Conservation (phyloP, 2,797 vertebrate genomes). For the Trachops cirrhosus region DNA sequence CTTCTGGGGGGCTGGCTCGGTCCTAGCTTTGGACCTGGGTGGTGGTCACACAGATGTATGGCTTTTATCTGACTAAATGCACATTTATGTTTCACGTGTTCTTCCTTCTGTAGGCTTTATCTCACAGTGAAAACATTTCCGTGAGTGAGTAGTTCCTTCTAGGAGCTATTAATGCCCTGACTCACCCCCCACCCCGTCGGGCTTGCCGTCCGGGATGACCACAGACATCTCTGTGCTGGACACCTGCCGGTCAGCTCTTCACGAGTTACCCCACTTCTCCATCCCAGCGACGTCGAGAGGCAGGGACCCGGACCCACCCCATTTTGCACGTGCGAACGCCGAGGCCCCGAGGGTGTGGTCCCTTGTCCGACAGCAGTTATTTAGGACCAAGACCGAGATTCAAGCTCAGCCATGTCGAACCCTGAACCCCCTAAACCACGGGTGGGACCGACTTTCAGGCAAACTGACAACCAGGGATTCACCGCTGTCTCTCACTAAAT, state of each 20-base stretch:
- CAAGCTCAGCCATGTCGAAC: accelerated
- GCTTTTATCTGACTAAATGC: not conserved
- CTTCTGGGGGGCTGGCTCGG: accelerated
- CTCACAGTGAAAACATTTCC: no score
- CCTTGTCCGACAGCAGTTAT: not conserved
- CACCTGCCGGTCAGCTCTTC: not conserved
- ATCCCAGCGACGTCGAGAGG: accelerated
- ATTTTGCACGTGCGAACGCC: accelerated
- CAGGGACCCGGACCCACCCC: not conserved
- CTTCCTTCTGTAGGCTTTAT: not conserved
- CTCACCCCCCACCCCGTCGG: not conserved
- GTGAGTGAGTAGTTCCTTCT: not conserved
- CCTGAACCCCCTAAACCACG: not conserved
- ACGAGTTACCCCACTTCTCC: no score
- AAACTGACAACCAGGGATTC: not conserved
- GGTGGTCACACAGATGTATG: not conserved
- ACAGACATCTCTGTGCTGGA: accelerated
- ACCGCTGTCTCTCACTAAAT: not conserved
- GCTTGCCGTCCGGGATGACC: not conserved
- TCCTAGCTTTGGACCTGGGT: not conserved
- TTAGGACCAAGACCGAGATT: not conserved
- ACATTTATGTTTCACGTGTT: not conserved
- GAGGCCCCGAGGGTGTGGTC: not conserved
- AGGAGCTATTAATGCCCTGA: not conserved
- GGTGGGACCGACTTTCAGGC: not conserved